Evolutionary conservation across 2,797 vertebrate species (phyloP), one percentile per base, ranked within the genome.

Genomic region (Poeciliopsis paucimaculata): DNA sequence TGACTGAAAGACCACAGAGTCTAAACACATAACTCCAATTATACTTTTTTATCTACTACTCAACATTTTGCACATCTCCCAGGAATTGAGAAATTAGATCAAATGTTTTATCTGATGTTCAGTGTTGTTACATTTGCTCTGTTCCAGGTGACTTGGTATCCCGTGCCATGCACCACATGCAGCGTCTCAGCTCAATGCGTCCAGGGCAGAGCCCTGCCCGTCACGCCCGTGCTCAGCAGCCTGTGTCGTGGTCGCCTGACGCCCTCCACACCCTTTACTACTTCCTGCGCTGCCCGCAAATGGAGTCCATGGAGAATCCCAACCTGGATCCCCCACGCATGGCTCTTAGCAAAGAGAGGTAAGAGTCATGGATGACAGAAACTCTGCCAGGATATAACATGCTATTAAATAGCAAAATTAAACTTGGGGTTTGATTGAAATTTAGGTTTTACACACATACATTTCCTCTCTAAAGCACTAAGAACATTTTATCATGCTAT

Each of bases 241-340:
- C 97, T 41, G 96, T 99, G 92, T 97, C 97, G 78, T 99, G 98
- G 98, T 99, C 97, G 75, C 98, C 98, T 0, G 98, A 99, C 0
- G 97, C 98, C 88, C 97, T 99, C 51, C 98, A 99, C 95, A 99
- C 98, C 8, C 97, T 99, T 81, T 99, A 99, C 96, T 99, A 99
- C 93, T 99, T 99, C 96, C 96, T 99, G 57, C 97, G 98, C 81
- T 99, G 98, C 82, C 98, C 98, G 34, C 98, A 99, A 86, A 99
- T 99, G 98, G 98, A 99, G 92, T 99, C 97, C 86, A 98, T 99
- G 98, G 98, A 99, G 94, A 99, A 99, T 91, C 98, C 98, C 85
- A 99, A 99, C 95, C 94, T 99, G 45, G 98, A 99, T 90, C 98
- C 98, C 11, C 98, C 98, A 0, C 95, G 97, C 92, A 99, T 99